Base-by-base conservation (phyloP, 1,140 invertebrate species). In the Hycleus phaleratus region DNA sequence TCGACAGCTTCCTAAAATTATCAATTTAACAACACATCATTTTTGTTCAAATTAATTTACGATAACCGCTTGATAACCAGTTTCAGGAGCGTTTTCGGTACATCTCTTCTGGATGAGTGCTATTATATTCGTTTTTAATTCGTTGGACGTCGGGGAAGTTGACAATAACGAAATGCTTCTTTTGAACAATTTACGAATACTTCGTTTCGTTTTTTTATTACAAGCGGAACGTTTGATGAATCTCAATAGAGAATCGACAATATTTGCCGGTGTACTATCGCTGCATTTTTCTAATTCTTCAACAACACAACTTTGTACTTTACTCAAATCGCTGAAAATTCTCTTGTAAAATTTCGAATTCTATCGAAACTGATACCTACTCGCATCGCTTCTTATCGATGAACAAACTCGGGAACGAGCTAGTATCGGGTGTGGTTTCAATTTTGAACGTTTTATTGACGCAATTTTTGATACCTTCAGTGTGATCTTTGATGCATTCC, bases 231-330 rank as follows among this genome's bases (percentile, higher is more conserved):
- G 43, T 26, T 64, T 68, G 9, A 67, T 50, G 39, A 83, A 90
- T 38, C 82, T 85, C 64, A 91, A 87, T 26, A 91, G 74, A 3
- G 87, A 83, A 49, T 90, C 86, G 0, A 87, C 78, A 26, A 91
- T 82, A 65, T 91, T 91, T 25, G 85, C 86, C 0, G 88, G 85
- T 0, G 88, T 89, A 2, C 86, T 84, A 59, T 88, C 83, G 0
- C 73, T 62, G 62, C 89, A 91, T 9, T 74, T 77, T 60, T 86
- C 85, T 57, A 91, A 66, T 24, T 81, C 78, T 2, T 70, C 69
- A 3, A 90, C 81, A 0, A 85, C 76, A 66, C 89, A 91, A 1
- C 56, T 51, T 69, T 87, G 82, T n/a, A 90, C 65, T 8, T 76
- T 73, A 0, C 70, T 65, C 49, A 88, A 73, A 59, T 87, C 78